phyloP scores from a whole-genome alignment of 2,888 invertebrate species.

The Ptychoptera contaminata region DNA sequence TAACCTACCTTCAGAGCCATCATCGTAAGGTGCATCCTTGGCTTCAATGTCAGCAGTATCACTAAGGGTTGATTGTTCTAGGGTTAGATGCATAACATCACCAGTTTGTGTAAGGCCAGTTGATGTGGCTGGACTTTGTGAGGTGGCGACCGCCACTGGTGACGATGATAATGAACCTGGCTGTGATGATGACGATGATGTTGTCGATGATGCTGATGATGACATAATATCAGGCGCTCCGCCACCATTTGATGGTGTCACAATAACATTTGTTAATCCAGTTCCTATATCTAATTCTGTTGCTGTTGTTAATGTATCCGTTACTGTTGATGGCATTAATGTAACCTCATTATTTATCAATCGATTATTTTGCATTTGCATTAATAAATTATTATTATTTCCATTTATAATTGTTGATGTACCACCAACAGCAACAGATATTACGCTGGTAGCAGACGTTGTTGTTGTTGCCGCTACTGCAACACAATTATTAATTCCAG shows the following conservation, averaged over 20 bases:
- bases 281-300: not conserved
- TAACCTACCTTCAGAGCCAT: slow-evolving; percentile 2
- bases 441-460: too few species aligned
- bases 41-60: slow-evolving; percentile 1
- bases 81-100: not conserved
- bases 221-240: not conserved
- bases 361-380: too few species aligned
- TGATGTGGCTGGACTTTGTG: too few species aligned
- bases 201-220: not conserved
- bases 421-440: too few species aligned
- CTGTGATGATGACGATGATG: not conserved
- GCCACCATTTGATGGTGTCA: not conserved
- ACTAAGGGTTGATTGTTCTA: slow-evolving; percentile 1
- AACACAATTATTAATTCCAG: too few species aligned
- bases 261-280: not conserved
- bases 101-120: too few species aligned
- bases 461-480: too few species aligned
- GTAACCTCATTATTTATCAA: too few species aligned
- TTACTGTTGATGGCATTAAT: not conserved
- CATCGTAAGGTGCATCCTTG: not conserved
- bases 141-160: too few species aligned
- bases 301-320: not conserved
- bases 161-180: not conserved
- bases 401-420: too few species aligned
- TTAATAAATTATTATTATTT: too few species aligned